These are phyloP conservation scores for Clupea harengus DNA, from an alignment of 2,113 vertebrate genomes.

Conservation along the genomic window DNA sequence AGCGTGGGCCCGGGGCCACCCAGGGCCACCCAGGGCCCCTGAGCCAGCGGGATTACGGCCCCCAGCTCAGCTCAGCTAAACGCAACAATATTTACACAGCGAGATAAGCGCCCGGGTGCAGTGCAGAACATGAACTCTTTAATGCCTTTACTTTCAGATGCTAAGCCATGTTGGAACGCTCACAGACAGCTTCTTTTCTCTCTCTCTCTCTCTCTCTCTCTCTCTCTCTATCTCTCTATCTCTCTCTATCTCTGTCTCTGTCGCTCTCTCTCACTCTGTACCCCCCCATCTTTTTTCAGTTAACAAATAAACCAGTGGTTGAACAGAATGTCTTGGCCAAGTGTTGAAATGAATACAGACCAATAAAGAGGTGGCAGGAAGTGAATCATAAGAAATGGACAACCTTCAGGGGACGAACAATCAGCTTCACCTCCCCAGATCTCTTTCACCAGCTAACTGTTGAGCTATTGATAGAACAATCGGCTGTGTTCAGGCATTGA, in stretches of 20 bases:
- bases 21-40: background rate
- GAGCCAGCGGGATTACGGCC: background rate
- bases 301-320: background rate
- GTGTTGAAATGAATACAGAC: background rate
- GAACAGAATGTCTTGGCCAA: background rate
- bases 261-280: slow-evolving; percentile 10
- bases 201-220: slow-evolving; percentile 16
- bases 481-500: background rate
- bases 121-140: slow-evolving; percentile 30
- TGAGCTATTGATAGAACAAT: background rate
- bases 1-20: background rate
- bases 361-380: background rate
- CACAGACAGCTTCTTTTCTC: background rate
- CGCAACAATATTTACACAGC: slow-evolving; percentile 26
- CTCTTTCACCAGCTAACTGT: background rate
- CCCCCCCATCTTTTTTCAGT: background rate
- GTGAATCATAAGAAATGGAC: background rate
- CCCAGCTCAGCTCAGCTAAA: background rate
- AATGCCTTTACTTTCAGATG: slow-evolving; percentile 26
- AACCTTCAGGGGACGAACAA: background rate
- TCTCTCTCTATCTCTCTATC: slow-evolving; percentile 16
- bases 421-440: background rate
- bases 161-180: background rate
- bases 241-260: background rate
- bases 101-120: slow-evolving; percentile 23